A percentile compares a stretch with the other conserved stretches of the same genome.
Conservation (phyloP, 2,113 vertebrate genomes). For the Etia nguti region DNA sequence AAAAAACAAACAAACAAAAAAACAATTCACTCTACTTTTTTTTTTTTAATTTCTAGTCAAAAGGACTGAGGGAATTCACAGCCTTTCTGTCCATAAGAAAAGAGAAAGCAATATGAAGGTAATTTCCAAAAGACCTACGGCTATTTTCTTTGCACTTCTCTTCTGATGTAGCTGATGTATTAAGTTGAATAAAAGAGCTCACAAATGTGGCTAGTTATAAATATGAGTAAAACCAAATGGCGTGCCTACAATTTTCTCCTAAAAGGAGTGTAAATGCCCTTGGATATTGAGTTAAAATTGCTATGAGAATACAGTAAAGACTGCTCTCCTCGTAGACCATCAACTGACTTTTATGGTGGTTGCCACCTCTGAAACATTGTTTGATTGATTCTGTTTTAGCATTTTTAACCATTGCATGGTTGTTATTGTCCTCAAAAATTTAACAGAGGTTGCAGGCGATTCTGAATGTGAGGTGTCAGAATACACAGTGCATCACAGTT, state of each 20-base stretch:
- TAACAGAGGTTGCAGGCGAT: not conserved
- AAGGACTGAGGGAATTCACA: not conserved
- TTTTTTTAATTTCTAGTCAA: not conserved
- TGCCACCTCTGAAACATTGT: not conserved
- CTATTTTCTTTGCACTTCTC: not conserved
- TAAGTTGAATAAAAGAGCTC: not conserved
- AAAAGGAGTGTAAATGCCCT: not conserved
- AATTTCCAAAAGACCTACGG: not conserved
- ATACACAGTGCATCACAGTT: not conserved
- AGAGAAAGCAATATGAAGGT: not conserved
- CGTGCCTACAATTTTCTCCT: not conserved
- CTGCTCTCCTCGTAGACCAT: not conserved
- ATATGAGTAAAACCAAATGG: not conserved
- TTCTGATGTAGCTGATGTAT: not conserved
- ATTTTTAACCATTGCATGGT: not conserved
- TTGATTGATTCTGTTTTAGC: not conserved
- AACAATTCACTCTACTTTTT: not conserved
- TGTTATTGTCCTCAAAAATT: not conserved
- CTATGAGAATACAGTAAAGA: not conserved
- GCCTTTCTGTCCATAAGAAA: not conserved
- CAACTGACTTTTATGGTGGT: not conserved
- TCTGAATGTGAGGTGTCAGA: not conserved
- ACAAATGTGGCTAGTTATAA: not conserved
- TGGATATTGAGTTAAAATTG: not conserved
- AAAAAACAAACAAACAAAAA: fast-evolving